These are phyloP conservation scores for Stichopus chloronotus DNA, from an alignment of 35 echinoderm and acorn worm species.

Conservation along the genomic window DNA sequence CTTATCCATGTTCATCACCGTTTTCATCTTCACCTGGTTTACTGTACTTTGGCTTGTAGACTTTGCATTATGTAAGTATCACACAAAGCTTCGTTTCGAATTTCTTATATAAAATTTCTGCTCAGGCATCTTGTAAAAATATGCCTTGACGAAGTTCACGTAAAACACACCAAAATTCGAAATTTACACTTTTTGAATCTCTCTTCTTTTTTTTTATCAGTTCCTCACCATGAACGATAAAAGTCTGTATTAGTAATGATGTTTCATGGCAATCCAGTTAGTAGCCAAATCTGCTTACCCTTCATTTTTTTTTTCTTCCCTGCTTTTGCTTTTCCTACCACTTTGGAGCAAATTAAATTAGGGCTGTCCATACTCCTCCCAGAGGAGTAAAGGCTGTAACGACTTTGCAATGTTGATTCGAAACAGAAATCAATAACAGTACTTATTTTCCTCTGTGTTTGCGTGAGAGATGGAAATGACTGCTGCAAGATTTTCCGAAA, in stretches of 20 bases:
- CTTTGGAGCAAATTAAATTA: constrained; percentile 6
- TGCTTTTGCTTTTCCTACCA: neutral
- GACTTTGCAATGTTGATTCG: constrained; percentile 10
- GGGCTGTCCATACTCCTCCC: neutral
- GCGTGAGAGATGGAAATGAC: neutral
- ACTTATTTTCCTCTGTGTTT: constrained; percentile 12
- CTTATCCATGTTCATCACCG: no score
- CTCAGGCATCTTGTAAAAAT: no score
- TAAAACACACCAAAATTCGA: no score
- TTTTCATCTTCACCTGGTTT: no score
- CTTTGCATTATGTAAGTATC: no score
- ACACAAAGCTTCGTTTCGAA: no score
- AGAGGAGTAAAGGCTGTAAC: neutral
- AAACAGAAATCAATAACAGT: neutral
- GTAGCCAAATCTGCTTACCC: neutral
- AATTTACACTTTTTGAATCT: no score
- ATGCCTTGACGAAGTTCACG: no score
- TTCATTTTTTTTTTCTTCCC: neutral
- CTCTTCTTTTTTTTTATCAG: neutral
- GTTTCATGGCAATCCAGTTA: constrained; percentile 15
- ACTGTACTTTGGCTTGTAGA: no score
- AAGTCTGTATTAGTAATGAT: neutral
- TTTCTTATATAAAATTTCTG: no score
- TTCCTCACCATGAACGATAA: neutral
- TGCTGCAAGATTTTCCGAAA: neutral